phyloP scores from a whole-genome alignment of 2,113 vertebrate genomes.

The Scomber colias region DNA sequence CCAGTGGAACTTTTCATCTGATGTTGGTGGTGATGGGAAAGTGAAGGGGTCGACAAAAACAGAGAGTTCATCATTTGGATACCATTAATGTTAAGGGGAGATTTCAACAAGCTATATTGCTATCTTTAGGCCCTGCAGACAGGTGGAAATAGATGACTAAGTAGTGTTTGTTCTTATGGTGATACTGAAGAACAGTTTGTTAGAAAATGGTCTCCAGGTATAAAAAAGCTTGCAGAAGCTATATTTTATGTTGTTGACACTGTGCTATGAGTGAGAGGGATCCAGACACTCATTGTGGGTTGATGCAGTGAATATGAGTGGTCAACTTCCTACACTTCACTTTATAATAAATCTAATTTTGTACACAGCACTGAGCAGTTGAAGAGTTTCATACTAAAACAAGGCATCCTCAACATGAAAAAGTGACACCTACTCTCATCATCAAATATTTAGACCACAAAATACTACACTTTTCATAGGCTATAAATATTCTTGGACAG shows the following conservation, averaged over 20 bases:
- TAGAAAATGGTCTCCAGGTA: not conserved
- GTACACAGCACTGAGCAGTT: conserved; percentile 13
- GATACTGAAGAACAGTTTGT: not conserved
- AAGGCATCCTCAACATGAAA: conserved; percentile 10
- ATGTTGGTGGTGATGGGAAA: too few relatives aligned
- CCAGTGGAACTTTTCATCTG: too few relatives aligned
- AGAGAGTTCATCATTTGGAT: not conserved
- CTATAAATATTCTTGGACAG: too few relatives aligned
- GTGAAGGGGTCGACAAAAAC: too few relatives aligned
- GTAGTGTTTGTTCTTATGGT: not conserved
- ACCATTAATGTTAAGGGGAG: not conserved
- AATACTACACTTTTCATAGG: too few relatives aligned
- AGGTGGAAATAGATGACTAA: not conserved
- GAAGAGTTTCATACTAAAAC: conserved; percentile 28
- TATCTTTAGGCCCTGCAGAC: not conserved
- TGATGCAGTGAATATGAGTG: conserved; percentile 35
- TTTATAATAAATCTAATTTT: conserved; percentile 19
- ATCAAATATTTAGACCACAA: not conserved
- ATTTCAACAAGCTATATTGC: not conserved
- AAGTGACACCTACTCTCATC: conserved; percentile 5
- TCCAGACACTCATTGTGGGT: conserved; percentile 46
- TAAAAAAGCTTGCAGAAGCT: conserved; percentile 1
- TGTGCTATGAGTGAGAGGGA: conserved; percentile 36
- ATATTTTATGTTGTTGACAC: conserved; percentile 33
- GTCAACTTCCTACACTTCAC: conserved; percentile 29